Percentiles rank a stretch among this genome's conserved stretches.
These are phyloP conservation scores for Hypsopygia costalis DNA, from an alignment of 2,888 invertebrate genomes.

Conservation along the genomic window DNA sequence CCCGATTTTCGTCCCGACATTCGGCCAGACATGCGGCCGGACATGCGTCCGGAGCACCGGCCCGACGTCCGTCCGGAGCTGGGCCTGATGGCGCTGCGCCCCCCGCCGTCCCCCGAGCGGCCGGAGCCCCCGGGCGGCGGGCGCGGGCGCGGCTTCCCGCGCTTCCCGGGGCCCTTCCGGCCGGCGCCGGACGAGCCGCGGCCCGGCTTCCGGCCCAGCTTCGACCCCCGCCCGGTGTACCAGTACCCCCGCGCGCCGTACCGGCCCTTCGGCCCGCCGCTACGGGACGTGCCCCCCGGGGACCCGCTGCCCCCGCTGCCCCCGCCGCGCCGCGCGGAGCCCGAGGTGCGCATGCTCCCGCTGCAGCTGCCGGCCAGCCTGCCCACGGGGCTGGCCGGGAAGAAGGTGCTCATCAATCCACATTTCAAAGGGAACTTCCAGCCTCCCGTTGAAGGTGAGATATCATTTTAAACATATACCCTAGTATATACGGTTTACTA, in stretches of 20 bases:
- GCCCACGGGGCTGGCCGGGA: conserved; percentile 66
- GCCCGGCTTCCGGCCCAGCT: background rate
- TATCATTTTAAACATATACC: no score
- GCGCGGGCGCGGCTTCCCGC: conserved; percentile 22
- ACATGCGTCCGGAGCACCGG: conserved; percentile 14
- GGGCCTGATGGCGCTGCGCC: conserved; percentile 30
- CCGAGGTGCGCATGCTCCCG: conserved; percentile 65
- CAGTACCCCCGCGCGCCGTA: conserved; percentile 30
- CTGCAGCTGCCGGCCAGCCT: conserved; percentile 49
- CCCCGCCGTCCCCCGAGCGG: conserved; percentile 9
- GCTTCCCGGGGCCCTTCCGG: conserved; percentile 29
- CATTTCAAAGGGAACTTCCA: conserved; percentile 83
- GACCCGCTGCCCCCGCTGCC: conserved; percentile 65
- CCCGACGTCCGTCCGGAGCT: conserved; percentile 20
- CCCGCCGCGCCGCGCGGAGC: conserved; percentile 54
- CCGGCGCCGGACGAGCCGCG: conserved; percentile 33
- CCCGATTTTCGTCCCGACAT: conserved; percentile 5
- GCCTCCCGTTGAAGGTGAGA: conserved; percentile 75
- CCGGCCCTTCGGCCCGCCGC: conserved; percentile 38
- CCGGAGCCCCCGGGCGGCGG: no score
- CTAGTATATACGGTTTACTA: no score
- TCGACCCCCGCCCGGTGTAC: conserved; percentile 25
- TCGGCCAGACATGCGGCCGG: conserved; percentile 27
- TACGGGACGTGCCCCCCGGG: conserved; percentile 48
- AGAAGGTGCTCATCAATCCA: conserved; percentile 85